Evolutionary conservation across 2,113 vertebrate species (phyloP).

Genomic region (Octodon degus): DNA sequence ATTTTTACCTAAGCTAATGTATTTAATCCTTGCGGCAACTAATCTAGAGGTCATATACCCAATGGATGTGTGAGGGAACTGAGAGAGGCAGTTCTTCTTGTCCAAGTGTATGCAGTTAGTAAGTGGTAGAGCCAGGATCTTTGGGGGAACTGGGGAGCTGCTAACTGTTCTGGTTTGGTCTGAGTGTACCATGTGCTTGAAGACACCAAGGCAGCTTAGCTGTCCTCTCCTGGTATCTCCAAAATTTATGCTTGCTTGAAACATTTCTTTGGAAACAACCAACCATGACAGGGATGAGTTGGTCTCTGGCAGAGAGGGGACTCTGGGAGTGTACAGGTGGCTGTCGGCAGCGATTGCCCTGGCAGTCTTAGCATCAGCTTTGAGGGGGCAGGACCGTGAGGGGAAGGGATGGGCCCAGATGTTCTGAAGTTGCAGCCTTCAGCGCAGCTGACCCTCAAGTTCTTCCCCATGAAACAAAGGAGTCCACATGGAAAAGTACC

Average conservation of each 20-base stretch:
- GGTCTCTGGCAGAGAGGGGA: not conserved
- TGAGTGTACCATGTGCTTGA: not conserved
- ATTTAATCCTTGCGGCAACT: not conserved
- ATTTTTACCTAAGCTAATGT: not conserved
- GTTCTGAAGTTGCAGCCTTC: not conserved
- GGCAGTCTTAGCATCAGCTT: not conserved
- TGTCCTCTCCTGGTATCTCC: not conserved
- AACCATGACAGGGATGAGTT: not conserved
- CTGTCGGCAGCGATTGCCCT: not conserved
- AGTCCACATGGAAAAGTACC: not conserved
- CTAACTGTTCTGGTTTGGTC: not conserved
- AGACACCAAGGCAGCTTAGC: not conserved
- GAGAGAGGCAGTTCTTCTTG: not conserved
- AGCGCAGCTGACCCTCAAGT: not conserved
- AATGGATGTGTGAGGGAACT: not conserved
- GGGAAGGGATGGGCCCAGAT: not conserved
- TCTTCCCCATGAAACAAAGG: not conserved
- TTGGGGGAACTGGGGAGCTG: not conserved
- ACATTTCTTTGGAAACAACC: not conserved
- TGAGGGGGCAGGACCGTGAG: not conserved
- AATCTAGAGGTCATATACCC: not conserved
- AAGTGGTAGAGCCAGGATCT: not conserved
- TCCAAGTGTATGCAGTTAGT: not conserved
- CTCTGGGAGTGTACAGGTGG: not conserved
- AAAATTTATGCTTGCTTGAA: not conserved